These are phyloP conservation scores for Caenorhabditis macrosperma DNA, from an alignment of 2,888 invertebrate species.

Conservation along the genomic window DNA sequence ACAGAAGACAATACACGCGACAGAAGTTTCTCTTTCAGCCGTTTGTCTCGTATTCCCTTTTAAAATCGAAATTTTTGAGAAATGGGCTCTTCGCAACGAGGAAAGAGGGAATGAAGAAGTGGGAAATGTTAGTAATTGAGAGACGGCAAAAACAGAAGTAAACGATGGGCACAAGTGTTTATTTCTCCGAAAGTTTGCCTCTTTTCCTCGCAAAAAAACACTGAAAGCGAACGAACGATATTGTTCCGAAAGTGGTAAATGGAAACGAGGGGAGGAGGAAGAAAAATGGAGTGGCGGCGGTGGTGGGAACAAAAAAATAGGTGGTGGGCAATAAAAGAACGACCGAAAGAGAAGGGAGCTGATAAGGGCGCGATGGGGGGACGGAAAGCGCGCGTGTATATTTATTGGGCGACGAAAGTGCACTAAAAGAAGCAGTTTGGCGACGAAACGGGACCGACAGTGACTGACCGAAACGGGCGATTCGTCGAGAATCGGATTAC, in stretches of 20 bases:
- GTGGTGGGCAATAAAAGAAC: constrained; percentile 33
- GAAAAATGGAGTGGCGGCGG: background rate
- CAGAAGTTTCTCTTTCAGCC: too few relatives aligned
- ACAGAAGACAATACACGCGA: too few relatives aligned
- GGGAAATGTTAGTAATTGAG: too few relatives aligned
- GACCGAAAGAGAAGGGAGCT: constrained; percentile 19
- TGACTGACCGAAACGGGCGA: constrained; percentile 8
- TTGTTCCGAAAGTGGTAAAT: constrained; percentile 7
- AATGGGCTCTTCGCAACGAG: too few relatives aligned
- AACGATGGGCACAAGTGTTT: too few relatives aligned
- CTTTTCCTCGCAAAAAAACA: constrained; percentile 13
- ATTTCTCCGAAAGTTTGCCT: too few relatives aligned
- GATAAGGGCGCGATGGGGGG: constrained; percentile 12
- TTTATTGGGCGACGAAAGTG: constrained; percentile 45
- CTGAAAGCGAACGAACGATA: constrained; percentile 12
- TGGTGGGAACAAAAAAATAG: constrained; percentile 13
- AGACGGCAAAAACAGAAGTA: too few relatives aligned
- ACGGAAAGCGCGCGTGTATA: constrained; percentile 16
- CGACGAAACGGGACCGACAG: constrained; percentile 5
- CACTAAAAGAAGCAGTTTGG: constrained; percentile 38
- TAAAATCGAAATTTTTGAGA: too few relatives aligned
- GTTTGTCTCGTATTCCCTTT: too few relatives aligned
- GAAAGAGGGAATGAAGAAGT: too few relatives aligned
- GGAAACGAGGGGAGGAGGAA: background rate
- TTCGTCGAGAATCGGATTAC: constrained; percentile 32